These are phyloP conservation scores for Neomicropteryx cornuta DNA, from an alignment of 1,140 invertebrate genomes.

Conservation along the genomic window DNA sequence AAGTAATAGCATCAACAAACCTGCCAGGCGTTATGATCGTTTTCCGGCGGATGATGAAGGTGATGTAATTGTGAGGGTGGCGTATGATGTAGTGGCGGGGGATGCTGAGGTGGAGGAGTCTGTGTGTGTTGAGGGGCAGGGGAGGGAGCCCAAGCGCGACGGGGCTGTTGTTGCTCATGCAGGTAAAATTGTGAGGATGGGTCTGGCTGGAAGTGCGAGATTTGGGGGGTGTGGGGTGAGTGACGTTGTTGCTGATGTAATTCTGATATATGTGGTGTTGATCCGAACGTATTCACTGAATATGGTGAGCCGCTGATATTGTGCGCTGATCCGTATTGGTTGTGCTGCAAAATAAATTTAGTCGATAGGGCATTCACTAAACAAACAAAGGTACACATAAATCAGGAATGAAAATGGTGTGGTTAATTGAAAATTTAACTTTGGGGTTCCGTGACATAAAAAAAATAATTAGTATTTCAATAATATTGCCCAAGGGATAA, in stretches of 20 bases:
- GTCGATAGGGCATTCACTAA: too few relatives aligned
- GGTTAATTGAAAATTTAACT: not conserved
- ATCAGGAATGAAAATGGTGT: not conserved
- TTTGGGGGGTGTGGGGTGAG: slow-evolving; percentile 19
- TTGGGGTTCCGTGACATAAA: not conserved
- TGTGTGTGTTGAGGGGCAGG: too few relatives aligned
- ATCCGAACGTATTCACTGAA: slow-evolving; percentile 35
- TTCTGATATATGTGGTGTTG: slow-evolving; percentile 43
- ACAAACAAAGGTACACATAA: too few relatives aligned
- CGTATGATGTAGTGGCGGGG: not conserved
- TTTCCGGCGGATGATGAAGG: too few relatives aligned
- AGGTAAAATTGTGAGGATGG: slow-evolving; percentile 25
- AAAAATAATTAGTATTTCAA: not conserved
- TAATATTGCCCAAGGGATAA: too few relatives aligned
- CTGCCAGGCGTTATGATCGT: too few relatives aligned
- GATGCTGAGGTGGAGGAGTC: slow-evolving; percentile 2
- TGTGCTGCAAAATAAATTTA: slow-evolving; percentile 28
- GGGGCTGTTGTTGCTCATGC: slow-evolving; percentile 24
- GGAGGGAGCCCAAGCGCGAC: slow-evolving; percentile 25
- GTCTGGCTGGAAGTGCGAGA: too few relatives aligned
- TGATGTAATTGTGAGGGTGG: too few relatives aligned
- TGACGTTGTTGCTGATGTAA: slow-evolving; percentile 34
- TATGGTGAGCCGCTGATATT: slow-evolving; percentile 31
- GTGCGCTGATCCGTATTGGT: slow-evolving; percentile 47
- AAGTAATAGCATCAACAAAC: too few relatives aligned